Evolutionary conservation across 2,797 vertebrate species (phyloP).

Genomic region (Sciurus carolinensis): DNA sequence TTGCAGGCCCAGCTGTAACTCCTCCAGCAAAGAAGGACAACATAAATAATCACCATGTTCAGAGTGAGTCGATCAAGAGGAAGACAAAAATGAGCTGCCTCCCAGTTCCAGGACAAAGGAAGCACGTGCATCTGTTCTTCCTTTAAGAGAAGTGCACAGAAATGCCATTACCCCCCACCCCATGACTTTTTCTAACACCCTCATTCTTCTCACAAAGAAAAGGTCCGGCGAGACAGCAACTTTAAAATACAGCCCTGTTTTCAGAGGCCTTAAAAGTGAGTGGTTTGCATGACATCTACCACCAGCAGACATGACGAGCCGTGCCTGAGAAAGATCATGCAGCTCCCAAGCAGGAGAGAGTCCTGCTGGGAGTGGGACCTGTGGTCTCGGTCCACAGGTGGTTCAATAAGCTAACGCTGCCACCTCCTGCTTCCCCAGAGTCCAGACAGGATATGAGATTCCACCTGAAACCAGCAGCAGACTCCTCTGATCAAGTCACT

Average conservation of each 20-base stretch:
- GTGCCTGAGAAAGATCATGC: background rate
- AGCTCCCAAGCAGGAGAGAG: background rate
- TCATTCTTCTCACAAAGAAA: constrained; percentile 17
- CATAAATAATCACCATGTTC: background rate
- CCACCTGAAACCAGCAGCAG: background rate
- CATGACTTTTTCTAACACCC: background rate
- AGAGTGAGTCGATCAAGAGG: background rate
- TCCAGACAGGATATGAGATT: background rate
- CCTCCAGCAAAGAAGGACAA: background rate
- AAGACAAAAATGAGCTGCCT: too few relatives aligned
- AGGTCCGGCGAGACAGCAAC: background rate
- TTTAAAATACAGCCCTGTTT: constrained; percentile 43
- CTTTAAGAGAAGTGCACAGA: background rate
- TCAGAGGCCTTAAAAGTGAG: constrained; percentile 23
- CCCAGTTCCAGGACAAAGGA: background rate
- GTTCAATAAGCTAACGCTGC: background rate
- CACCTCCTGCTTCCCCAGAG: background rate
- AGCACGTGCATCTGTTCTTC: background rate
- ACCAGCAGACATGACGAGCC: background rate
- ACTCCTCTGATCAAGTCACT: background rate
- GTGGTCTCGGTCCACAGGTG: background rate
- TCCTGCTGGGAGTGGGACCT: background rate
- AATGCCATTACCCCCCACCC: background rate
- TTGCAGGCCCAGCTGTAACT: background rate
- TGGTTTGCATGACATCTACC: background rate